Evolutionary conservation across 2,113 vertebrate species (phyloP).

Genomic region (Rhea americana): DNA sequence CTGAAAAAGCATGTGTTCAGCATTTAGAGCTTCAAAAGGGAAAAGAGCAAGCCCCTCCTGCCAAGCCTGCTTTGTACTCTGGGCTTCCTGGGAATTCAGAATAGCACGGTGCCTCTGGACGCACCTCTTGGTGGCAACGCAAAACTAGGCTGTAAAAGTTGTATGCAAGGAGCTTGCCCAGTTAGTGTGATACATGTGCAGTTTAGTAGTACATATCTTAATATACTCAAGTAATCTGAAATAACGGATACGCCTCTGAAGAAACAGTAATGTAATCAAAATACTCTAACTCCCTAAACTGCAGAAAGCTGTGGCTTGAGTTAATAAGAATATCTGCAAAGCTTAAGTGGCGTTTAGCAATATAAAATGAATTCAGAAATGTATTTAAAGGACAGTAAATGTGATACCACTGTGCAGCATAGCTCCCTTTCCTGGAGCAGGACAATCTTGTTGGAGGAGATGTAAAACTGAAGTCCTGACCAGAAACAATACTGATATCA

Average conservation of each 20-base stretch:
- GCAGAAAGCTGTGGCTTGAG: constrained; percentile 4
- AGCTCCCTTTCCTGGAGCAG: background rate
- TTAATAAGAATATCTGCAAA: constrained; percentile 57
- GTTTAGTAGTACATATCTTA: constrained; percentile 47
- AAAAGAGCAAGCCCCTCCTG: background rate
- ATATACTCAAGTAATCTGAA: constrained; percentile 58
- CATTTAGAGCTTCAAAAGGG: constrained; percentile 47
- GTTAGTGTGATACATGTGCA: constrained; percentile 32
- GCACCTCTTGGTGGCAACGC: background rate
- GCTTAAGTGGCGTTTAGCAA: constrained; percentile 34
- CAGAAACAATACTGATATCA: background rate
- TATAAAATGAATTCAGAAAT: constrained; percentile 47
- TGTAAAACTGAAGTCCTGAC: background rate
- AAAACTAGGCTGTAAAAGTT: constrained; percentile 17
- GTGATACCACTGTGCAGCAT: background rate
- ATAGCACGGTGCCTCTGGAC: background rate
- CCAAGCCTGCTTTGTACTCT: background rate
- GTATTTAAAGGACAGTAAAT: constrained; percentile 20
- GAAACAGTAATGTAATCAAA: constrained; percentile 67
- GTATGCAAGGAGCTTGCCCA: background rate
- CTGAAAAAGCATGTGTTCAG: constrained; percentile 48
- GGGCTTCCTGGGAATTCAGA: constrained; percentile 33
- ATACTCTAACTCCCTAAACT: constrained; percentile 63
- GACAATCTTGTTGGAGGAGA: background rate
- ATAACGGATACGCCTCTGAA: constrained; percentile 54